A percentile compares a stretch with the other conserved stretches of the same genome.
Evolutionary conservation across 2,888 invertebrate genomes (phyloP).

Genomic region (Acrocera orbiculus): DNA sequence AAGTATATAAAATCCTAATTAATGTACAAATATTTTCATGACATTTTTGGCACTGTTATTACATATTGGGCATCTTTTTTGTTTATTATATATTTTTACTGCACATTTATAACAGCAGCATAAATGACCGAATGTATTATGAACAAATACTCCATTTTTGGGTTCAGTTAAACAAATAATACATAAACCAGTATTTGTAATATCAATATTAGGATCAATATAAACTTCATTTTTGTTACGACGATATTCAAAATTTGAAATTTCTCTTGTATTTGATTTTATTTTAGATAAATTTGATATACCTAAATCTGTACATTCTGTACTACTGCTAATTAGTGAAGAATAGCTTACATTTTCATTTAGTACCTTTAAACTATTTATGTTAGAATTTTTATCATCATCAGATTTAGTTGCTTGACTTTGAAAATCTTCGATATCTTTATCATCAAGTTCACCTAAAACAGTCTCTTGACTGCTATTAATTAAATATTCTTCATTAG

Average conservation of each 20-base stretch:
- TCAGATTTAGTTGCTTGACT: too few relatives aligned
- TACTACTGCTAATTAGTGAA: neutral
- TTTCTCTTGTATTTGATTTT: too few relatives aligned
- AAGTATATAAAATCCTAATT: constrained; percentile 1
- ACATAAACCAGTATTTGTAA: constrained; percentile 26
- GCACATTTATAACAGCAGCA: constrained; percentile 57
- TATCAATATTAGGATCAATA: constrained; percentile 2
- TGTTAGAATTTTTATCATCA: neutral
- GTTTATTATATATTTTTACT: constrained; percentile 43
- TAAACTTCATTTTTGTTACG: neutral
- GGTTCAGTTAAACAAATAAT: constrained; percentile 43
- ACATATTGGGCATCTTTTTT: constrained; percentile 49
- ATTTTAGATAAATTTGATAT: too few relatives aligned
- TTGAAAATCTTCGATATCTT: neutral
- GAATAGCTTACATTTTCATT: too few relatives aligned
- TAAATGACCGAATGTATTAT: constrained; percentile 45
- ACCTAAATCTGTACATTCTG: neutral
- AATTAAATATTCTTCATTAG: neutral
- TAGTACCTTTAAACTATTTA: neutral
- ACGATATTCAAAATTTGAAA: neutral
- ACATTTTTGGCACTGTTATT: constrained; percentile 50
- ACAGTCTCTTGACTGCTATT: too few relatives aligned
- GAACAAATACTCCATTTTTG: constrained; percentile 50
- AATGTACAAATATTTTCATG: constrained; percentile 37
- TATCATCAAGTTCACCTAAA: neutral